Evolutionary conservation across 2,797 vertebrate species (phyloP), one percentile per base, ranked within the genome.

Genomic region (Myioborus miniatus): DNA sequence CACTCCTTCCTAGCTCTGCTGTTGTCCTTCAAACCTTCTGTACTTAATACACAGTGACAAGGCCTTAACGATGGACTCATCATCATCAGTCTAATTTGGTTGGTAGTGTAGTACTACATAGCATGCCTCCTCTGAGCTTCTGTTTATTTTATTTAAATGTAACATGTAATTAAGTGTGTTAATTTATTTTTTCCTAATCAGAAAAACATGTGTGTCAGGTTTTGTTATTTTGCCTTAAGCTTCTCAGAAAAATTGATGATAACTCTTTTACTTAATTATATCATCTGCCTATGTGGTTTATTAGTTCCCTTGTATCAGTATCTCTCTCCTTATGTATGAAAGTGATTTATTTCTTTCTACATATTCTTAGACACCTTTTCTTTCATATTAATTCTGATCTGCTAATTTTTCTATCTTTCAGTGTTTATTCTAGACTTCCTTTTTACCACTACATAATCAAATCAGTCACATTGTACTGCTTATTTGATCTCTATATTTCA

Each of bases 131-230:
- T 85, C 86, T 89, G 71, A 81, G 75, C 30, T 78, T 69, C 36
- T 39, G 20, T 67, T 90, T 91, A 46, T 85, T 91, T 94, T 88
- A 76, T 79, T 93, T 88, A 83, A 85, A 85, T 70, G 17, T 62
- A 83, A 83, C 53, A 68, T 87, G n/a, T 64, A 88, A 83, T 95
- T 93, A 70, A 72, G 44, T 74, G 41, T 50, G n/a, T 74, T 94
- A 39, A 83, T 90, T 60, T 80, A 39, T 67, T 93, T 97, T 93
- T 83, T 90, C 69, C 84, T 83, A 72, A 89, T 80, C 26, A 75
- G 37, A 53, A 74, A 89, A 78, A 68, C 46, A 19, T 87, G 93
- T 89, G 36, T 93, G 36, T 87, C 41, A 17, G 13, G 29, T 92
- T 85, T 84, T 93, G 23, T 23, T 93, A 32, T 90, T 82, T 91